Evolutionary conservation across 2,797 vertebrate species (phyloP), one percentile per base, ranked within the genome.

Genomic region (Hoplostethus atlanticus): DNA sequence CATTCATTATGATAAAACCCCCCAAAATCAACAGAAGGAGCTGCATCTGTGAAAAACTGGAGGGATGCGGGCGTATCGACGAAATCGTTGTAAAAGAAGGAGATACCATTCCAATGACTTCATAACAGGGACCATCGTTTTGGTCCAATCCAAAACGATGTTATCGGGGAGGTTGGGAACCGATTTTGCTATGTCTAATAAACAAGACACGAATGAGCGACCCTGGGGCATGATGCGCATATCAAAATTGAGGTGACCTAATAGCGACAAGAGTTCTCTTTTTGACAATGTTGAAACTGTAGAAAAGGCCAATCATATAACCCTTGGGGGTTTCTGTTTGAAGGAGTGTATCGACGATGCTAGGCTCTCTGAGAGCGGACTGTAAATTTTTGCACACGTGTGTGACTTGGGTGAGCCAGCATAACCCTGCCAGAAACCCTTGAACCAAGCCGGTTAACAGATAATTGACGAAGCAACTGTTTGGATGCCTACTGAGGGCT

Each of bases 391-490:
- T 25, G 38, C 28, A 47, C 4, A 31, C 5, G 12, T 34, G 15
- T 1, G 42, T 15, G 4, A 47, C 28, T 34, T 56, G 36, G 13
- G 11, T 3, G 52, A 15, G 28, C 6, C n/a, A 57, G n/a, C 2
- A 57, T 5, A 67, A 34, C 12, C 65, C 54, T 52, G 38, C 38
- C 16, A 60, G 7, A 2, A 62, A 53, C 5, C 38, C 48, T 50
- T 62, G 38, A n/a, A 62, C 50, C 16, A 62, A 17, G 3, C 38
- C 38, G 3, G 48, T 36, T 15, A 62, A 38, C 2, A 30, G 47
- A 4, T 61, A 46, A 9, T 28, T 53, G 11, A 61, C 40, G 54
- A 52, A 62, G 12, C 21, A 46, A 34, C 58, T 61, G 5, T 70
- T 16, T 4, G 50, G 28, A 3, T 70, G 50, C 6, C 46, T 54